Conservation (phyloP, 2,888 invertebrate genomes). For the Leucophora obtusa region DNA sequence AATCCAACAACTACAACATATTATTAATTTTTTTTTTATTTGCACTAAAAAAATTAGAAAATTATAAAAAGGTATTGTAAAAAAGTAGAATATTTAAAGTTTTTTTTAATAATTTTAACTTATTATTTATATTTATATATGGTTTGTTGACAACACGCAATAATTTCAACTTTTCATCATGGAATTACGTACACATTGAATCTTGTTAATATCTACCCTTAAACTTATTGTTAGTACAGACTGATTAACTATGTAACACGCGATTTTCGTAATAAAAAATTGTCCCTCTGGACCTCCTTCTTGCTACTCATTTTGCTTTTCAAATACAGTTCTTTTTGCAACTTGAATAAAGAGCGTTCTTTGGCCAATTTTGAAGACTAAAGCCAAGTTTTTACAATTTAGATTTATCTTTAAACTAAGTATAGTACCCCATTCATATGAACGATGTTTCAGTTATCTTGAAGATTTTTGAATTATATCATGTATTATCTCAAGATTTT, state of each 20-base stretch:
- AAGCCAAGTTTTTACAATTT: too few relatives aligned
- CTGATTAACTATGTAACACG: constrained; percentile 46
- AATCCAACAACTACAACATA: not conserved
- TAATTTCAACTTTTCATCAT: constrained; percentile 26
- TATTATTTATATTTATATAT: not conserved
- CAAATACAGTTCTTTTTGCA: too few relatives aligned
- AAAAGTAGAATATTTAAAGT: constrained; percentile 1
- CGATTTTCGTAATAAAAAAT: too few relatives aligned
- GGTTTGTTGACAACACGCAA: constrained; percentile 48
- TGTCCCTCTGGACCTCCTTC: too few relatives aligned
- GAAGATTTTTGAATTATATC: too few relatives aligned
- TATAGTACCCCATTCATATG: too few relatives aligned
- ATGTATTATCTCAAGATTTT: too few relatives aligned
- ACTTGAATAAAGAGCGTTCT: too few relatives aligned
- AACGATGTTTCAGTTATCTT: too few relatives aligned
- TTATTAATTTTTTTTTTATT: not conserved
- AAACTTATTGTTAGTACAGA: constrained; percentile 40
- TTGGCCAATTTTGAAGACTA: too few relatives aligned
- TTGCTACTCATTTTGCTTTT: too few relatives aligned
- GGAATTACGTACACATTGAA: constrained; percentile 45
- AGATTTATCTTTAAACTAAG: too few relatives aligned
- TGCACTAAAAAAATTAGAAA: not conserved
- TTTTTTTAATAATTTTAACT: not conserved
- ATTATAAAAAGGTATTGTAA: not conserved
- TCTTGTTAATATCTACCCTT: constrained; percentile 53